Conservation (phyloP, 2,888 invertebrate species). For the Lordiphosa fenestrarum region DNA sequence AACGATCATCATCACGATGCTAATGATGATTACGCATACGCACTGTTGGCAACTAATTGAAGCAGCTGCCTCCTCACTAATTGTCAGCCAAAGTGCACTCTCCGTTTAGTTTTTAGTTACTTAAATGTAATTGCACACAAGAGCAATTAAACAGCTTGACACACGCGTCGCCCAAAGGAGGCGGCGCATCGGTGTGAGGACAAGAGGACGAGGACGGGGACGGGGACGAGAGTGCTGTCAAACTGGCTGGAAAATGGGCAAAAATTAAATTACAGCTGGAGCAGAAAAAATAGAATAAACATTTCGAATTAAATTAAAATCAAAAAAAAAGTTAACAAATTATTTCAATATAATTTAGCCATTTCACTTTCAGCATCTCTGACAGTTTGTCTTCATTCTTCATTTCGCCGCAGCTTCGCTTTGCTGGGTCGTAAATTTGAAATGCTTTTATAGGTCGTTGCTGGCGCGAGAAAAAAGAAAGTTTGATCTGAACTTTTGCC, state of each 20-base stretch:
- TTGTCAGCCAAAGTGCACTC: slow-evolving; percentile 54
- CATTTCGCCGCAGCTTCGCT: slow-evolving; percentile 34
- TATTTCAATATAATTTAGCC: too few relatives aligned
- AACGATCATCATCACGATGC: slow-evolving; percentile 1
- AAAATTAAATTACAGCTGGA: too few relatives aligned
- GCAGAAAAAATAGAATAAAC: too few relatives aligned
- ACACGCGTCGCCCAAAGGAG: slow-evolving; percentile 22
- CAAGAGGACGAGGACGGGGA: slow-evolving; percentile 1
- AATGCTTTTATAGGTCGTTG: slow-evolving; percentile 73
- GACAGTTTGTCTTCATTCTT: slow-evolving; percentile 67
- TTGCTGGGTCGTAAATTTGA: slow-evolving; percentile 64
- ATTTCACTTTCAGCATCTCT: slow-evolving; percentile 15
- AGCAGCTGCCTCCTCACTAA: slow-evolving; percentile 28
- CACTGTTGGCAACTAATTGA: slow-evolving; percentile 37
- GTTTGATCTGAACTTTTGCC: slow-evolving; percentile 45
- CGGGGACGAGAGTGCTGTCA: background rate
- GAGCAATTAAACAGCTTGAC: slow-evolving; percentile 69
- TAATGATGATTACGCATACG: slow-evolving; percentile 51
- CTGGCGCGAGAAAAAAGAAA: slow-evolving; percentile 33
- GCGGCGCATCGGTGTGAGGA: slow-evolving; percentile 19
- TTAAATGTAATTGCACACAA: slow-evolving; percentile 63
- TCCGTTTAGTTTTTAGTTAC: slow-evolving; percentile 26
- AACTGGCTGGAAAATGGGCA: too few relatives aligned
- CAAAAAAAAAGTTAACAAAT: too few relatives aligned
- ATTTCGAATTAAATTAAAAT: too few relatives aligned